phyloP scores from a whole-genome alignment of 2,113 vertebrate species.

The Plotosus lineatus region DNA sequence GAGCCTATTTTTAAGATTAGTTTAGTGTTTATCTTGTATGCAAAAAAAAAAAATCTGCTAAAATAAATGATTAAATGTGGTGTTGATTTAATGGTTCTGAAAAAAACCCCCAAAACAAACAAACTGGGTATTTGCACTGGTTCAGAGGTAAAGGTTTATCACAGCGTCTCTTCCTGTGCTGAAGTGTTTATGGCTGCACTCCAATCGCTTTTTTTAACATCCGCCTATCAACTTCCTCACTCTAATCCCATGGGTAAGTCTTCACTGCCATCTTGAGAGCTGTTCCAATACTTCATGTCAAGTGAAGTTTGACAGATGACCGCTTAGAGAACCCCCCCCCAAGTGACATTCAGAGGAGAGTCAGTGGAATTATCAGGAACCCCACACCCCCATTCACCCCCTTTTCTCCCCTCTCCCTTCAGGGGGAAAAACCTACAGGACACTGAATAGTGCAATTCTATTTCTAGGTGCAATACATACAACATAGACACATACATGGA shows the following conservation, averaged over 20 bases:
- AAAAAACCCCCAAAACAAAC: neutral
- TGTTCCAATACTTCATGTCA: constrained; percentile 7
- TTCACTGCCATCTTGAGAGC: constrained; percentile 9
- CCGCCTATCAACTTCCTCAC: neutral
- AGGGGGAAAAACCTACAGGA: too few species aligned
- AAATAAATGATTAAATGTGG: constrained; percentile 34
- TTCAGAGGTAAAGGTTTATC: constrained; percentile 14
- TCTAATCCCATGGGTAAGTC: neutral
- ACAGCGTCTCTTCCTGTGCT: constrained; percentile 8
- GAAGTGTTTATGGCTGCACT: neutral
- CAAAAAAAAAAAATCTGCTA: neutral
- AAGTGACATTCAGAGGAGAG: too few species aligned
- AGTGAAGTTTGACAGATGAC: neutral
- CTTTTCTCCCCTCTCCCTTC: too few species aligned
- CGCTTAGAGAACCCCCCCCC: neutral
- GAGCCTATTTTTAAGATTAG: neutral
- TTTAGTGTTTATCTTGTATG: neutral
- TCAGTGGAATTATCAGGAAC: too few species aligned
- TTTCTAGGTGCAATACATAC: too few species aligned
- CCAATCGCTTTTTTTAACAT: constrained; percentile 5
- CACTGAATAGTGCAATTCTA: too few species aligned
- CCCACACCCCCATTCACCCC: too few species aligned
- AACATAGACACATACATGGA: too few species aligned
- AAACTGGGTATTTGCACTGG: constrained; percentile 2
- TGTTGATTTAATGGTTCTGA: neutral